These are phyloP conservation scores for Pygoscelis adeliae DNA, from an alignment of 2,113 vertebrate species.

Conservation along the genomic window DNA sequence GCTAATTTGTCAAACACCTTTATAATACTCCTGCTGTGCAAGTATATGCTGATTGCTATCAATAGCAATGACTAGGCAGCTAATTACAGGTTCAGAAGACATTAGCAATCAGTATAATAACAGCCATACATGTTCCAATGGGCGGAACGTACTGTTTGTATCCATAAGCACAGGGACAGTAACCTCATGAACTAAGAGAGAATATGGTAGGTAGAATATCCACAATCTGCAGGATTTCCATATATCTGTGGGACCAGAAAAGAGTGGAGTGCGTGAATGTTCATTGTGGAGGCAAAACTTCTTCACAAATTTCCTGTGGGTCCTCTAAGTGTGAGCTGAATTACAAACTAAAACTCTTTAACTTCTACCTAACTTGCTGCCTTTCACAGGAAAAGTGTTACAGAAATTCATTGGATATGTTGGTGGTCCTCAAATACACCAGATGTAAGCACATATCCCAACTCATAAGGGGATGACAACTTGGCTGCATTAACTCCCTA, in stretches of 20 bases:
- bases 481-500: neutral
- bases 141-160: neutral
- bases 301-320: neutral
- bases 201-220: neutral
- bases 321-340: neutral
- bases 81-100: neutral
- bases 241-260: neutral
- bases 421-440: neutral
- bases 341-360: neutral
- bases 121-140: neutral
- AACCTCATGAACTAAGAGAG: neutral
- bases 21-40: neutral
- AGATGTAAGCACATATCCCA: neutral
- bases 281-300: neutral
- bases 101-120: rapidly evolving
- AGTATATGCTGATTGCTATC: neutral
- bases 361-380: neutral
- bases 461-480: neutral
- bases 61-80: neutral
- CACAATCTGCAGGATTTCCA: neutral
- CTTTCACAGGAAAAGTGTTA: neutral
- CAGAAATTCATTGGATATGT: neutral
- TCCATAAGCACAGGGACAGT: neutral
- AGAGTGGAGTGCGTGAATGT: neutral
- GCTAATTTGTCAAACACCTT: neutral